phyloP scores from a whole-genome alignment of 2,888 invertebrate genomes.

The Hipparchia semele region DNA sequence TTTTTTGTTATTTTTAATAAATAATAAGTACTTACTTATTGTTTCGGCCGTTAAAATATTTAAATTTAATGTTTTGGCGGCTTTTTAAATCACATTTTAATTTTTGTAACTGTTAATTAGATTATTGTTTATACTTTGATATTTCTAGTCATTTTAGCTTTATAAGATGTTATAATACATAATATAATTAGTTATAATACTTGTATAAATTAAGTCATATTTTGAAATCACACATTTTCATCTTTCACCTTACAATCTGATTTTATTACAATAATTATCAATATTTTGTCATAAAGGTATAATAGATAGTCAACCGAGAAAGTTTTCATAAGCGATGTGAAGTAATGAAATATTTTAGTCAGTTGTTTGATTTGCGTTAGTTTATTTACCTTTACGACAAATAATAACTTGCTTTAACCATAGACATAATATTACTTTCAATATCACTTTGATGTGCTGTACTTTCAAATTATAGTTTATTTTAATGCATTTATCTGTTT shows the following conservation, averaged over 20 bases:
- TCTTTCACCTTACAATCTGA: not conserved
- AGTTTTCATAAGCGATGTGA: not conserved
- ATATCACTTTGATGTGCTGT: not conserved
- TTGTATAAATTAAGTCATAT: not conserved
- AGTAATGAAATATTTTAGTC: not conserved
- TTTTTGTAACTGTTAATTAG: slow-evolving; percentile 3
- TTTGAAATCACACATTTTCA: slow-evolving; percentile 1
- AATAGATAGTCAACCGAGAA: not conserved
- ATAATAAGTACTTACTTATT: not conserved
- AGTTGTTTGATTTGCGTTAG: not conserved
- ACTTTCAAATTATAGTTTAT: not conserved
- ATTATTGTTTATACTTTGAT: not conserved
- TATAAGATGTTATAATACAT: slow-evolving; percentile 4
- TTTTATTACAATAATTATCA: not conserved
- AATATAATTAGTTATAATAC: not conserved
- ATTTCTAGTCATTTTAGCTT: slow-evolving; percentile 9
- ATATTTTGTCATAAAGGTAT: slow-evolving; percentile 9
- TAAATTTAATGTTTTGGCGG: not conserved
- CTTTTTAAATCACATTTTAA: not conserved
- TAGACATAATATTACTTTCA: slow-evolving; percentile 1
- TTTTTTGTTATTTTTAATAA: not conserved
- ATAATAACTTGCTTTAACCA: slow-evolving; percentile 6
- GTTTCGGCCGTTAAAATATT: not conserved
- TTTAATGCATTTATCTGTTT: slow-evolving; percentile 1
- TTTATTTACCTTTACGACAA: not conserved